These are phyloP conservation scores for Tretioscincus oriximinensis DNA, from an alignment of 2,113 vertebrate species.

Conservation along the genomic window DNA sequence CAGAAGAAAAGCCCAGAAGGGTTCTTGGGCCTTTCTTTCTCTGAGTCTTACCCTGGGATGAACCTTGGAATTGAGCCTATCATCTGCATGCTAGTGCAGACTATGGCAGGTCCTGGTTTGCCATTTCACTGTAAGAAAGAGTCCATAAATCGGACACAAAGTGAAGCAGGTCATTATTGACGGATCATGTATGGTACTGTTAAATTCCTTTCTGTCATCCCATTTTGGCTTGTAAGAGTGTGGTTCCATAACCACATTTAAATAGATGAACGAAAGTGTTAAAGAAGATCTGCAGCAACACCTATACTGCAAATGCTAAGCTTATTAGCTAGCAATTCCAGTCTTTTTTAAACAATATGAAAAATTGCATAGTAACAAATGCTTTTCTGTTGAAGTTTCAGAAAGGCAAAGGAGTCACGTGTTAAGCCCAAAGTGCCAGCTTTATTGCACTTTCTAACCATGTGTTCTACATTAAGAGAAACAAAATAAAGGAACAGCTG, in stretches of 20 bases:
- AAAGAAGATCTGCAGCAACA: neutral
- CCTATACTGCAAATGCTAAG: neutral
- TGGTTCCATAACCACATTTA: neutral
- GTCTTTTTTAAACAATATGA: neutral
- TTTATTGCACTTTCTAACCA: slow-evolving; percentile 40
- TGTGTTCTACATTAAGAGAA: slow-evolving; percentile 35
- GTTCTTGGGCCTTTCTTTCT: too few relatives aligned
- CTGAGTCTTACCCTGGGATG: too few relatives aligned
- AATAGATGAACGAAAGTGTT: neutral
- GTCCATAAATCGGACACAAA: too few relatives aligned
- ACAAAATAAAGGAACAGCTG: slow-evolving; percentile 47
- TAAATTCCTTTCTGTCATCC: too few relatives aligned
- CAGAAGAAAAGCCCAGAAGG: too few relatives aligned
- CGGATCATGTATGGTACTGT: too few relatives aligned
- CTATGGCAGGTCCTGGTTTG: too few relatives aligned
- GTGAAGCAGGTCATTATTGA: too few relatives aligned
- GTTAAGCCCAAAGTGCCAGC: slow-evolving; percentile 55
- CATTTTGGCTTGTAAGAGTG: neutral
- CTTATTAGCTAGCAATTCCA: slow-evolving; percentile 24
- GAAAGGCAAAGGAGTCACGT: slow-evolving; percentile 43
- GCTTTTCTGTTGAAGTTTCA: slow-evolving; percentile 46
- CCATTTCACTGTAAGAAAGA: too few relatives aligned
- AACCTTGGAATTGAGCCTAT: too few relatives aligned
- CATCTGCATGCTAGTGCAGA: too few relatives aligned
- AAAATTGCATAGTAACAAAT: slow-evolving; percentile 45